A percentile compares a stretch with the other conserved stretches of the same genome.
Evolutionary conservation across 2,797 vertebrate genomes (phyloP).

Genomic region (Epinephelus malabaricus): DNA sequence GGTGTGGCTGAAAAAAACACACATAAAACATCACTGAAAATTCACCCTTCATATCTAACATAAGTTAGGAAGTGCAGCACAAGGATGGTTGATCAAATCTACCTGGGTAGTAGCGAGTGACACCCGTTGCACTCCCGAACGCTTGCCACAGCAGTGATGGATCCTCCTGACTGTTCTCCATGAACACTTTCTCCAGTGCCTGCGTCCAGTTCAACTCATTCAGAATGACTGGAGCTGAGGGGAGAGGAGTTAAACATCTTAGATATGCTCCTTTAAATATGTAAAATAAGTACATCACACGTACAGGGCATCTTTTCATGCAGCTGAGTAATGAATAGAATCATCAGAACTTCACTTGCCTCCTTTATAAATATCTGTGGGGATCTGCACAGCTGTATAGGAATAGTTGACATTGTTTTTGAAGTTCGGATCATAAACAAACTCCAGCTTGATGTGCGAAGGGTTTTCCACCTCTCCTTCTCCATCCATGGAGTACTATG

Average conservation of each 20-base stretch:
- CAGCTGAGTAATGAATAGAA: neutral
- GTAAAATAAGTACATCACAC: neutral
- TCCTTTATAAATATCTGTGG: slow-evolving; percentile 99
- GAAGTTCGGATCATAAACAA: slow-evolving; percentile 95
- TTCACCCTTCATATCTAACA: neutral
- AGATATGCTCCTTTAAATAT: neutral
- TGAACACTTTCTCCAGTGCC: slow-evolving; percentile 94
- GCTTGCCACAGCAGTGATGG: slow-evolving; percentile 96
- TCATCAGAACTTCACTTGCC: slow-evolving; percentile 84
- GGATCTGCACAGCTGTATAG: slow-evolving; percentile 98
- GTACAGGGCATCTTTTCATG: neutral
- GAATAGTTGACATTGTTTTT: slow-evolving; percentile 99
- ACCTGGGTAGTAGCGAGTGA: slow-evolving; percentile 95
- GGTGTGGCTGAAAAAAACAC: slow-evolving; percentile 88
- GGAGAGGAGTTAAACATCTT: neutral
- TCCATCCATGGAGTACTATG: slow-evolving; percentile 85
- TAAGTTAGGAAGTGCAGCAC: neutral
- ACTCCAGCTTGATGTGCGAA: slow-evolving; percentile 94
- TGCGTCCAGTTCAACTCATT: slow-evolving; percentile 98
- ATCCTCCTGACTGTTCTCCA: slow-evolving; percentile 93
- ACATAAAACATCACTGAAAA: neutral
- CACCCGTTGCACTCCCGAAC: slow-evolving; percentile 96
- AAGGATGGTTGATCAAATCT: neutral
- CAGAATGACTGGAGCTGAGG: slow-evolving; percentile 92
- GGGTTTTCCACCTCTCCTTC: slow-evolving; percentile 92